phyloP scores from a whole-genome alignment of 2,113 vertebrate genomes.

The Carettochelys insculpta region DNA sequence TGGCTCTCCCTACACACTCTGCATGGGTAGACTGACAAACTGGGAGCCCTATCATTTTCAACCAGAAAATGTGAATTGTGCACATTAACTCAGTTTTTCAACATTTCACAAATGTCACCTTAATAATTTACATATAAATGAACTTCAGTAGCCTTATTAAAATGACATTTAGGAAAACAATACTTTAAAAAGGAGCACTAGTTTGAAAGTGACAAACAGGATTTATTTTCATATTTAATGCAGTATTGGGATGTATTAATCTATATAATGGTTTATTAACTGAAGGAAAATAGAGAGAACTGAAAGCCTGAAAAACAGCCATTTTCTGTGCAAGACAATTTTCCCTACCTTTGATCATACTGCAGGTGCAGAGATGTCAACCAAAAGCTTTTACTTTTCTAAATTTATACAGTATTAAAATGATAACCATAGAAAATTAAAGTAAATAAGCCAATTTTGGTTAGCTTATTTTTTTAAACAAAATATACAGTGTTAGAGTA shows the following conservation, averaged over 20 bases:
- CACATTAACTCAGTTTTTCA: not conserved
- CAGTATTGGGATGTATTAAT: not conserved
- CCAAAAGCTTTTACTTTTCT: not conserved
- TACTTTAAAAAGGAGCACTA: not conserved
- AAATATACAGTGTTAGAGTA: not conserved
- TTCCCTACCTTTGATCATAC: not conserved
- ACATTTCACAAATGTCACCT: not conserved
- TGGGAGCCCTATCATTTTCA: not conserved
- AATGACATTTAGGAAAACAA: constrained; percentile 21
- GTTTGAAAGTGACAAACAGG: not conserved
- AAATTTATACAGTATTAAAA: not conserved
- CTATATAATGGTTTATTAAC: not conserved
- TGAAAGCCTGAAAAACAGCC: not conserved
- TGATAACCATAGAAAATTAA: not conserved
- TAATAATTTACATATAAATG: constrained; percentile 39
- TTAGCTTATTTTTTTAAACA: not conserved
- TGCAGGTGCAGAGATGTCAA: not conserved
- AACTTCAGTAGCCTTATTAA: constrained; percentile 14
- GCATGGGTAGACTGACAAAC: not conserved
- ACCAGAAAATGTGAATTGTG: constrained; percentile 23
- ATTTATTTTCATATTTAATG: not conserved
- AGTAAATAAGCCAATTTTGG: not conserved
- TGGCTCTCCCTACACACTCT: not conserved
- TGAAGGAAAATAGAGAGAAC: not conserved
- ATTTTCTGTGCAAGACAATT: not conserved